phyloP scores from a whole-genome alignment of 92 coral and sea anemone genomes.

The Phenganax marumi region DNA sequence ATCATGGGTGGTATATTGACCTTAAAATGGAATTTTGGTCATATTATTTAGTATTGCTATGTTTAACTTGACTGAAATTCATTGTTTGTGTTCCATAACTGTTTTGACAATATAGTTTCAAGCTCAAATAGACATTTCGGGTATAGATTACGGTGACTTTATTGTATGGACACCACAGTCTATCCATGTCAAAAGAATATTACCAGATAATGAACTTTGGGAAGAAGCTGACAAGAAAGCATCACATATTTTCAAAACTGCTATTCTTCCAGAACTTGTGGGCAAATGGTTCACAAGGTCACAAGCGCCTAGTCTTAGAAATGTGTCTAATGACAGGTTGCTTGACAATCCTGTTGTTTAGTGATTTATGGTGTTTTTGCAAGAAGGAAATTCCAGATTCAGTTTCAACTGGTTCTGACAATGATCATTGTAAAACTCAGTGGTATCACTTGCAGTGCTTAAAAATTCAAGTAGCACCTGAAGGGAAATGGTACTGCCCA shows the following conservation, averaged over 20 bases:
- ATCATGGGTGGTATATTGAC: too few species aligned
- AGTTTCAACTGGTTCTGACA: constrained; percentile 58
- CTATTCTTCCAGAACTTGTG: constrained; percentile 59
- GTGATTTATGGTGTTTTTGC: constrained; percentile 58
- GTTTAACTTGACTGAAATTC: too few species aligned
- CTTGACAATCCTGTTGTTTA: neutral
- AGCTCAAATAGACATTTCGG: constrained; percentile 31
- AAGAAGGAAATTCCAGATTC: constrained; percentile 35
- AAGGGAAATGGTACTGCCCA: constrained; percentile 29
- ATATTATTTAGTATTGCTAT: too few species aligned
- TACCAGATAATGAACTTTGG: constrained; percentile 55
- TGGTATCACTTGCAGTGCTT: constrained; percentile 37
- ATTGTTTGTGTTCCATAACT: too few species aligned
- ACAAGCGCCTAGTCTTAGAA: constrained; percentile 2
- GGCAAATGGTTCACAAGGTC: constrained; percentile 50
- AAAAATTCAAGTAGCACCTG: constrained; percentile 10
- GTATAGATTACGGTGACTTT: constrained; percentile 53
- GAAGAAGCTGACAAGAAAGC: constrained; percentile 39
- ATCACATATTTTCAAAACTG: constrained; percentile 19
- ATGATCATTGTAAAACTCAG: constrained; percentile 14
- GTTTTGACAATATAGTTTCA: neutral
- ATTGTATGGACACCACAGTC: constrained; percentile 55
- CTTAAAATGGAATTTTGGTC: too few species aligned
- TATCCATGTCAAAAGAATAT: constrained; percentile 41
- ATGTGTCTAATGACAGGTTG: neutral